phyloP scores from a whole-genome alignment of 2,888 invertebrate species.

The Phortica okadai region DNA sequence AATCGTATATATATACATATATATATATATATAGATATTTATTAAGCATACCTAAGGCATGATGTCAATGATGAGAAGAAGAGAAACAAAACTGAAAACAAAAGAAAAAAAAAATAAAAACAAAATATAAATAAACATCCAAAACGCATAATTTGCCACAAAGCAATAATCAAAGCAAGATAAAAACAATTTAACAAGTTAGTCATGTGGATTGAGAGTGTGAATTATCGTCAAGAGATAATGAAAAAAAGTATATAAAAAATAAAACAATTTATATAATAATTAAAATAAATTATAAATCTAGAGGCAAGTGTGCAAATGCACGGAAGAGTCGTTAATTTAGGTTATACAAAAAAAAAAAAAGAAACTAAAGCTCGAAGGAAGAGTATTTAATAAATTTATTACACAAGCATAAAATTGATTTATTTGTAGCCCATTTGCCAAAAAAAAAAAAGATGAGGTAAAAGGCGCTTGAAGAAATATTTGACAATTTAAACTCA shows the following conservation, averaged over 20 bases:
- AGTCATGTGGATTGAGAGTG: conserved; percentile 8
- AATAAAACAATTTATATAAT: conserved; percentile 36
- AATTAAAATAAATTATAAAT: conserved; percentile 28
- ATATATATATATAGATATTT: no score
- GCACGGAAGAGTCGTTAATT: conserved; percentile 16
- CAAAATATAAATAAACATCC: background rate
- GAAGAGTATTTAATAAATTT: conserved; percentile 51
- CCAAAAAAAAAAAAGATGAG: no score
- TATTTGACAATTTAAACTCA: no score
- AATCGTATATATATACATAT: no score
- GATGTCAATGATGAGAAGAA: background rate
- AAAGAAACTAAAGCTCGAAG: no score
- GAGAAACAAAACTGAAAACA: conserved; percentile 2
- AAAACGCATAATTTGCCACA: conserved; percentile 38
- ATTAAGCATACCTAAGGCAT: no score
- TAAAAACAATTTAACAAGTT: conserved; percentile 36
- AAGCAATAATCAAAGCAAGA: conserved; percentile 44
- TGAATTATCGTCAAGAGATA: no score
- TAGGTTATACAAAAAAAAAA: conserved; percentile 40
- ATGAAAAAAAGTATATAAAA: conserved; percentile 34
- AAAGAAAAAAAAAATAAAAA: conserved; percentile 24
- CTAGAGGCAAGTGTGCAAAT: conserved; percentile 34
- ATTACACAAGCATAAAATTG: conserved; percentile 36
- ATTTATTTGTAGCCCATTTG: background rate
- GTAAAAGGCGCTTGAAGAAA: no score